Conservation (phyloP, 2,888 invertebrate genomes). For the Lithosia quadra region DNA sequence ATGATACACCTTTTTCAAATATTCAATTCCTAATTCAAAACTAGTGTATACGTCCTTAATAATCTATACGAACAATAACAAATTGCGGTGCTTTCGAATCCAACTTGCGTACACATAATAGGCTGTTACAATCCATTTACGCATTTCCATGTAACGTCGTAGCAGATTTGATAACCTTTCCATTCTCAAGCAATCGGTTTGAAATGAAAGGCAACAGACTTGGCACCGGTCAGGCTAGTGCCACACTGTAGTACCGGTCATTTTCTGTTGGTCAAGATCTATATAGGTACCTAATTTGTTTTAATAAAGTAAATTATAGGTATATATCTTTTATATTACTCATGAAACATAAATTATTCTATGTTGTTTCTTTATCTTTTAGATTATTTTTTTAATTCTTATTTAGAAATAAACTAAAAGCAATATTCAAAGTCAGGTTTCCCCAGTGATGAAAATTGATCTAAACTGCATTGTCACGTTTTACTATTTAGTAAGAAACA, state of each 20-base stretch:
- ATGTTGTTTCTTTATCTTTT: no score
- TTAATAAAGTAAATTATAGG: no score
- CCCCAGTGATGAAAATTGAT: not conserved
- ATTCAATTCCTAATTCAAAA: not conserved
- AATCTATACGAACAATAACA: constrained; percentile 22
- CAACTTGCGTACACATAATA: constrained; percentile 22
- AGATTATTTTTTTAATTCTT: no score
- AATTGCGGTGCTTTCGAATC: constrained; percentile 22
- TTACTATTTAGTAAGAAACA: not conserved
- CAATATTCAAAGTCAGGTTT: no score
- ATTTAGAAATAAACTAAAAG: no score
- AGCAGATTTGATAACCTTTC: constrained; percentile 66
- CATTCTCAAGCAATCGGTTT: constrained; percentile 62
- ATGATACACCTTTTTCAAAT: no score
- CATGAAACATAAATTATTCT: no score
- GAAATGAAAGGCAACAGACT: constrained; percentile 56
- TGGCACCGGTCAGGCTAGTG: constrained; percentile 23
- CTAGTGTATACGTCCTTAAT: not conserved
- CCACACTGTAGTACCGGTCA: constrained; percentile 1
- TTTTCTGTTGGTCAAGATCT: not conserved
- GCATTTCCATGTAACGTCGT: constrained; percentile 53
- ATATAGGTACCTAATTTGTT: no score
- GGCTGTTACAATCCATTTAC: constrained; percentile 41
- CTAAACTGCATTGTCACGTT: not conserved
- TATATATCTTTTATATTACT: no score